Percentiles rank a stretch among this genome's conserved stretches.
phyloP scores from a whole-genome alignment of 2,113 vertebrate genomes.

The Chloebia gouldiae region DNA sequence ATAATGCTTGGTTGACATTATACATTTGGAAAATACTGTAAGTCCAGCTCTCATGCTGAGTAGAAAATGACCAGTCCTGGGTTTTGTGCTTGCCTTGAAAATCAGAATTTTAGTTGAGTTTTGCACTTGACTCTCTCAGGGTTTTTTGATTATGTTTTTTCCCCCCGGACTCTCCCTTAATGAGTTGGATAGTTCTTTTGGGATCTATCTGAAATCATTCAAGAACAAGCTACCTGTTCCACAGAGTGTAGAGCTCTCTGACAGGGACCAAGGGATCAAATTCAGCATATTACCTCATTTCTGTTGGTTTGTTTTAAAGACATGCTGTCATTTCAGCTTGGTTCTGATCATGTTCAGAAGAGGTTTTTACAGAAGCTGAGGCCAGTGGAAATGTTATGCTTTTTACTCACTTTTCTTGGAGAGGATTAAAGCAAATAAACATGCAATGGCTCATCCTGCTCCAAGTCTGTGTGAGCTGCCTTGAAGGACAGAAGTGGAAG shows the following conservation, averaged over 20 bases:
- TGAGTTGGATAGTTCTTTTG: background rate
- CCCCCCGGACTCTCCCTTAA: background rate
- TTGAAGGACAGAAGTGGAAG: background rate
- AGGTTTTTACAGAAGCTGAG: background rate
- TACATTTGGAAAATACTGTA: background rate
- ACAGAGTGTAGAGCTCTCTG: background rate
- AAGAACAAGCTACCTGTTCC: background rate
- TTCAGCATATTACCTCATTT: background rate
- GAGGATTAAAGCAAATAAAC: background rate
- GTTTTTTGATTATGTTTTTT: background rate
- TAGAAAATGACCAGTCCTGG: background rate
- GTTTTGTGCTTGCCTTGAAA: background rate
- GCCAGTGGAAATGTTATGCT: background rate
- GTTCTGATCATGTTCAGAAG: background rate
- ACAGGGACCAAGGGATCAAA: rapidly evolving
- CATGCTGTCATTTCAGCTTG: background rate
- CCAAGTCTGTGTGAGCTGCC: background rate
- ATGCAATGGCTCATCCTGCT: background rate
- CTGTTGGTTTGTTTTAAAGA: background rate
- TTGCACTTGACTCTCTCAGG: background rate
- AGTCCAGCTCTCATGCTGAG: background rate
- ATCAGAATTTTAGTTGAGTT: background rate
- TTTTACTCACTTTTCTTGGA: background rate
- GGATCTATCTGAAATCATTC: background rate
- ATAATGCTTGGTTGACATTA: background rate